phyloP scores from a whole-genome alignment of 2,113 vertebrate genomes.

The Cephalopterus ornatus region DNA sequence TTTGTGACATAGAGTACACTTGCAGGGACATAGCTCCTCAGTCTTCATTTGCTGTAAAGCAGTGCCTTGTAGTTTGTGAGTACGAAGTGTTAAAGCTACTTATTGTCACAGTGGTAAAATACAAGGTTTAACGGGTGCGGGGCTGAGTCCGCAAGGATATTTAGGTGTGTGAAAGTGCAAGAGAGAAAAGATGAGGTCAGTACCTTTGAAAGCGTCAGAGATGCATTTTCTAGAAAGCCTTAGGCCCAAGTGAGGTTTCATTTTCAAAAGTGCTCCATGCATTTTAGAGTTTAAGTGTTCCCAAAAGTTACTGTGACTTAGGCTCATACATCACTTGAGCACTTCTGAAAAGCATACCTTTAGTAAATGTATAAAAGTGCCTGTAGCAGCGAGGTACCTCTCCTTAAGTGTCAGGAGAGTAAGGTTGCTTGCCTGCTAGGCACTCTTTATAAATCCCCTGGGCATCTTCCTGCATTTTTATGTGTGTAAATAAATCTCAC shows the following conservation, averaged over 20 bases:
- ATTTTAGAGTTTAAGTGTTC: constrained; percentile 11
- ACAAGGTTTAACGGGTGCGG: neutral
- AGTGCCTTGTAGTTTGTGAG: neutral
- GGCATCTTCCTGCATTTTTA: constrained; percentile 3
- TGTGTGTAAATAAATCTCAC: constrained; percentile 19
- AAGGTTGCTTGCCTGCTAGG: neutral
- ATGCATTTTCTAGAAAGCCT: neutral
- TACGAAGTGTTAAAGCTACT: neutral
- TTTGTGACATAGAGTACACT: neutral
- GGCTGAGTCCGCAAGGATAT: neutral
- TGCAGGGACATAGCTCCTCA: neutral
- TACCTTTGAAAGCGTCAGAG: neutral
- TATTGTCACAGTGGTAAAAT: constrained; percentile 3
- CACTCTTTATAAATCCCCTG: neutral
- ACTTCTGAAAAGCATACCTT: neutral
- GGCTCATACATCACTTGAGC: neutral
- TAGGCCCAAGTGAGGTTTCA: neutral
- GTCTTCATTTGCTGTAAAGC: neutral
- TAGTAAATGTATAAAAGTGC: neutral
- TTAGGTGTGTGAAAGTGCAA: neutral
- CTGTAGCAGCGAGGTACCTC: neutral
- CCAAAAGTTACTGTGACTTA: neutral
- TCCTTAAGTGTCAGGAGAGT: neutral
- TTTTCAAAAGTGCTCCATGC: neutral
- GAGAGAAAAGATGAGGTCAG: neutral